phyloP scores from a whole-genome alignment of 2,888 invertebrate genomes.

The Drosophila kambysellisi region DNA sequence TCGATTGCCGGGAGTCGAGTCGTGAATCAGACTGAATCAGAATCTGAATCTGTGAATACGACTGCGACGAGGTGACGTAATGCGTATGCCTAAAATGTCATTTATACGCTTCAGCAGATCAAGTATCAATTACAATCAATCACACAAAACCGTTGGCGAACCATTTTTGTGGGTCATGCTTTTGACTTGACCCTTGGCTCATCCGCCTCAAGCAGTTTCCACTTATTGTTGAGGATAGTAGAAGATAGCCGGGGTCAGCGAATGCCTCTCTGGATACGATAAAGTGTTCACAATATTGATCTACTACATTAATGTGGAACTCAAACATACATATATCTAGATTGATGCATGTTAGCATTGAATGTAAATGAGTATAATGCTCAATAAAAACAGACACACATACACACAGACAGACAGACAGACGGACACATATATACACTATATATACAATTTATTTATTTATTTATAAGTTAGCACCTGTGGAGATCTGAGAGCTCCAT shows the following conservation, averaged over 20 bases:
- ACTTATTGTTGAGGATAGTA: neutral
- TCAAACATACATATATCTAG: neutral
- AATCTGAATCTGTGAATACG: slow-evolving; percentile 27
- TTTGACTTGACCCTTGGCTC: slow-evolving; percentile 1
- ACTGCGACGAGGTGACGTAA: slow-evolving; percentile 72
- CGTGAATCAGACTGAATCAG: slow-evolving; percentile 22
- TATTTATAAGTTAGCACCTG: slow-evolving; percentile 5
- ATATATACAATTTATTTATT: slow-evolving; percentile 1
- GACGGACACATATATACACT: neutral
- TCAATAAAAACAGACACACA: neutral
- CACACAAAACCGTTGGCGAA: slow-evolving; percentile 47
- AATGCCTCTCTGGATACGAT: neutral
- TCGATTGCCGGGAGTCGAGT: slow-evolving; percentile 40
- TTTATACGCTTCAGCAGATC: slow-evolving; percentile 77
- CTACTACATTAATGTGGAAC: neutral
- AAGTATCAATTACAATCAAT: slow-evolving; percentile 77
- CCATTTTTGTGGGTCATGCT: slow-evolving; percentile 51
- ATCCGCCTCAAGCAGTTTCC: neutral
- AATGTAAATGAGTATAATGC: neutral
- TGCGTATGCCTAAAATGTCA: slow-evolving; percentile 75
- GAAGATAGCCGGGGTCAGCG: neutral
- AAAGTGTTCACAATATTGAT: neutral
- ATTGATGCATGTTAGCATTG: neutral
- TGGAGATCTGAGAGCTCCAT: slow-evolving; percentile 15
- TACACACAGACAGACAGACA: neutral